Evolutionary conservation across 1,140 invertebrate genomes (phyloP).

Genomic region (Lordiphosa collinella): DNA sequence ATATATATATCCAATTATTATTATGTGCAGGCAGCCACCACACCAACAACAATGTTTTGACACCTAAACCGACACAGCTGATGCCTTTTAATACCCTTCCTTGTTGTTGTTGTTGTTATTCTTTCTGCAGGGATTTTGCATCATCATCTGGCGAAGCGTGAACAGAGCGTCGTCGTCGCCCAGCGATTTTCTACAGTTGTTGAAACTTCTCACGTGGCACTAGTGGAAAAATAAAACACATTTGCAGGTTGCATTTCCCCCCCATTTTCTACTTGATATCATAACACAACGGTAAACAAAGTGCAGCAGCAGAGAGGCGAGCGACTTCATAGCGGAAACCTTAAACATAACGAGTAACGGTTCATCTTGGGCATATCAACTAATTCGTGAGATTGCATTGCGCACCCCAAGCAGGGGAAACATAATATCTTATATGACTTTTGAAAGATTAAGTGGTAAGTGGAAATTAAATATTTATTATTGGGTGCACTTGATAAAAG

Average conservation of each 20-base stretch:
- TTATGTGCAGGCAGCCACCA: not conserved
- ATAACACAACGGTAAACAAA: not conserved
- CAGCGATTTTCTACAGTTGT: too few species aligned
- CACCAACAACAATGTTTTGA: not conserved
- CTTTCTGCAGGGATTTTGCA: too few species aligned
- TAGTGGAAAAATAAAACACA: too few species aligned
- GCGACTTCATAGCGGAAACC: slow-evolving; percentile 4
- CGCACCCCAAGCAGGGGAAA: slow-evolving; percentile 77
- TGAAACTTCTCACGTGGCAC: too few species aligned
- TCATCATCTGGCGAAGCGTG: too few species aligned
- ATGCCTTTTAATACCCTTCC: too few species aligned
- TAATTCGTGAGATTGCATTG: slow-evolving; percentile 69
- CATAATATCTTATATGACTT: slow-evolving; percentile 80
- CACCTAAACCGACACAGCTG: too few species aligned
- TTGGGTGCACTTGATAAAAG: too few species aligned
- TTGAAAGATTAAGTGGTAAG: slow-evolving; percentile 79
- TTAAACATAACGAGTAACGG: slow-evolving; percentile 21
- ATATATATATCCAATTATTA: not conserved
- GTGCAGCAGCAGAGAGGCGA: not conserved
- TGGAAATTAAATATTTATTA: slow-evolving; percentile 8
- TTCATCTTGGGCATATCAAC: slow-evolving; percentile 34
- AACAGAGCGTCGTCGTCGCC: too few species aligned
- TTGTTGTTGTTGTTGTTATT: too few species aligned
- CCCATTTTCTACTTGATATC: not conserved
- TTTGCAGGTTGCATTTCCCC: not conserved